Conservation (phyloP, 2,888 invertebrate genomes). For the Ormyrus rosae region DNA sequence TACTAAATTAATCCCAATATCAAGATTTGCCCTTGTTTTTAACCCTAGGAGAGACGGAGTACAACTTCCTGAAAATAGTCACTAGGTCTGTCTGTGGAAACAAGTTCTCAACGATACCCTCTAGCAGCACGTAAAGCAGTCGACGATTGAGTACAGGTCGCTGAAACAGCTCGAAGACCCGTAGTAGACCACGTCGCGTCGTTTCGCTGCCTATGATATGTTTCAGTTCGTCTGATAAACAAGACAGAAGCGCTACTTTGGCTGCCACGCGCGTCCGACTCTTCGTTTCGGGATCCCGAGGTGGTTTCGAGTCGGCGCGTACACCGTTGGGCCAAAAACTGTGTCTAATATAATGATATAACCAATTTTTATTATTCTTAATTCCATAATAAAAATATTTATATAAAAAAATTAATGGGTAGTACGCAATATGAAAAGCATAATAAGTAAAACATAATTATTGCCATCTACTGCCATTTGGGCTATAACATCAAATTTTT, state of each 20-base stretch:
- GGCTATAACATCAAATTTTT: background rate
- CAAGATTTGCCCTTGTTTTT: slow-evolving; percentile 67
- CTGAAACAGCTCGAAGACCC: slow-evolving; percentile 93
- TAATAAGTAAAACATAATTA: background rate
- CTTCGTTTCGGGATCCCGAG: slow-evolving; percentile 79
- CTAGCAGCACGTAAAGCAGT: slow-evolving; percentile 88
- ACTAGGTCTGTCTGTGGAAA: slow-evolving; percentile 88
- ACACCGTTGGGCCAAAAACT: slow-evolving; percentile 81
- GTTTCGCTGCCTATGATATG: slow-evolving; percentile 94
- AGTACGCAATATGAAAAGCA: background rate
- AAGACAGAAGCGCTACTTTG: slow-evolving; percentile 89
- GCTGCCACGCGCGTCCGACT: slow-evolving; percentile 90
- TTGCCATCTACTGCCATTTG: background rate
- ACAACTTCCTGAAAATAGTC: slow-evolving; percentile 84
- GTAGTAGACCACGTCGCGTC: slow-evolving; percentile 87
- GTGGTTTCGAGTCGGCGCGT: slow-evolving; percentile 77
- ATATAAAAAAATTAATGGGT: background rate
- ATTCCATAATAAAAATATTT: slow-evolving; percentile 56
- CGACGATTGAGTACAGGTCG: slow-evolving; percentile 90
- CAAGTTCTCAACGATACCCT: slow-evolving; percentile 86
- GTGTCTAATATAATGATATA: slow-evolving; percentile 72
- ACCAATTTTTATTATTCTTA: too few relatives aligned
- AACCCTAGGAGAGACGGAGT: slow-evolving; percentile 80
- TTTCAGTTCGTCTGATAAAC: slow-evolving; percentile 92
- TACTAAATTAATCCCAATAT: slow-evolving; percentile 48